These are phyloP conservation scores for mouse (Mus musculus) DNA, from an alignment of 2,113 vertebrate genomes.

Conservation along the genomic window GRCm39 chr5:53904501-53905000, in stretches of 20 bases:
- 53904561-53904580: background rate
- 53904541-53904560: background rate
- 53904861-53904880: background rate
- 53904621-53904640: background rate
- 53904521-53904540: background rate
- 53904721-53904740: background rate
- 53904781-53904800: background rate
- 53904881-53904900: background rate
- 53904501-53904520: background rate
- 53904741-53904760: background rate
- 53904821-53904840: background rate
- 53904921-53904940: background rate
- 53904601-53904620: background rate
- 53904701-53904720: background rate
- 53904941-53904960: background rate
- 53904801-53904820: background rate
- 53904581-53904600: background rate
- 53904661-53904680: conserved; percentile 4
- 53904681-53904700: background rate
- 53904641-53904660: background rate
- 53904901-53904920: background rate
- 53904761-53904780: background rate
- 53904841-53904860: background rate
- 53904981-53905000: background rate
- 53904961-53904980: background rate